Evolutionary conservation across 1,140 invertebrate genomes (phyloP).

Genomic region (Psix sp.): DNA sequence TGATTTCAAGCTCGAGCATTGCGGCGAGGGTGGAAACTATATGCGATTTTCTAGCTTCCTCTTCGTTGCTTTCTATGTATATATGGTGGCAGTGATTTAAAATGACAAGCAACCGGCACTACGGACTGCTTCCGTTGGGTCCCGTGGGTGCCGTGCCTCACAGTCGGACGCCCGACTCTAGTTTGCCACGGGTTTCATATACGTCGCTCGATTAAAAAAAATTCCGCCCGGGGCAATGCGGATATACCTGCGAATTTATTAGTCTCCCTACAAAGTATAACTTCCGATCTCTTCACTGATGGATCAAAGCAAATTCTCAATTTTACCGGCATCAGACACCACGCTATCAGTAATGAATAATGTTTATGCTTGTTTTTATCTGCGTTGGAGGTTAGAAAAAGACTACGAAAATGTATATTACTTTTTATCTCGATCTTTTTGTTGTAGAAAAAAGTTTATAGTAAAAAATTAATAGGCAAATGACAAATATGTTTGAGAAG

Average conservation of each 20-base stretch:
- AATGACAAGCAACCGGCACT: slow-evolving; percentile 63
- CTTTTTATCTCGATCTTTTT: too few species aligned
- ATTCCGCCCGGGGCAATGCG: slow-evolving; percentile 58
- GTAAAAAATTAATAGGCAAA: too few species aligned
- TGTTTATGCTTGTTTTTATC: slow-evolving; percentile 2
- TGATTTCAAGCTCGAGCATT: slow-evolving; percentile 50
- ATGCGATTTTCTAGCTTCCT: slow-evolving; percentile 22
- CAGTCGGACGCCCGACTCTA: slow-evolving; percentile 52
- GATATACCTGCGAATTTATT: slow-evolving; percentile 63
- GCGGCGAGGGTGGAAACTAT: slow-evolving; percentile 32
- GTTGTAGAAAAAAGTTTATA: too few species aligned
- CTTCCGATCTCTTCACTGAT: slow-evolving; percentile 51
- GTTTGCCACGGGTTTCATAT: slow-evolving; percentile 58
- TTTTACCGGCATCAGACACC: slow-evolving; percentile 19
- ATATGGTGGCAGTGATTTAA: slow-evolving; percentile 62
- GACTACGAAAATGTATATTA: too few species aligned
- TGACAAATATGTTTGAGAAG: too few species aligned
- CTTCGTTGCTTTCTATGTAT: slow-evolving; percentile 32
- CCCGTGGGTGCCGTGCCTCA: slow-evolving; percentile 63
- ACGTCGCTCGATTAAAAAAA: slow-evolving; percentile 63
- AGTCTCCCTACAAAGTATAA: slow-evolving; percentile 55
- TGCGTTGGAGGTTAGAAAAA: too few species aligned
- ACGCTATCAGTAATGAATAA: neutral
- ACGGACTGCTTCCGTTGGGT: slow-evolving; percentile 58
- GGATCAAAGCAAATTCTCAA: slow-evolving; percentile 45